Percentiles rank a stretch among this genome's conserved stretches.
Conservation (phyloP, 2,113 vertebrate species). For the Dipodomys merriami region DNA sequence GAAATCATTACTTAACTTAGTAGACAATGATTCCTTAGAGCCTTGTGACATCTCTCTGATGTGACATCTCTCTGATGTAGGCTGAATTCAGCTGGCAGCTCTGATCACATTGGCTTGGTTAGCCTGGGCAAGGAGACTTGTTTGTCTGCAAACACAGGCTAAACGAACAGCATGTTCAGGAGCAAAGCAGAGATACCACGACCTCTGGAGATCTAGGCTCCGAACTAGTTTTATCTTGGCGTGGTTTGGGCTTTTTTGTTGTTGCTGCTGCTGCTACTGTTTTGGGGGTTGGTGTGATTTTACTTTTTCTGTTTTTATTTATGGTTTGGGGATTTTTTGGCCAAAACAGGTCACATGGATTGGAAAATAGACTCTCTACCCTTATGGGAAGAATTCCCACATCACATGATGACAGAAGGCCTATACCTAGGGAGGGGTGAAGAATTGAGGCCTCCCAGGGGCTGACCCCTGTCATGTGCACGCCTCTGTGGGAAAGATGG, state of each 20-base stretch:
- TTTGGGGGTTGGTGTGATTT: too few relatives aligned
- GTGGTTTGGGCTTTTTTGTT: background rate
- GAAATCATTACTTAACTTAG: background rate
- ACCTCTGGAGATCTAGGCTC: background rate
- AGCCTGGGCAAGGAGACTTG: background rate
- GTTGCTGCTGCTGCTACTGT: background rate
- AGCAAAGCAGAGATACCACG: background rate
- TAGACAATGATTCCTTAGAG: background rate
- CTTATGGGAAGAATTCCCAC: background rate
- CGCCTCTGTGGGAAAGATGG: background rate
- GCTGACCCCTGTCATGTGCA: fast-evolving
- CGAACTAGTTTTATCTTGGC: background rate
- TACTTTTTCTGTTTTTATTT: too few relatives aligned
- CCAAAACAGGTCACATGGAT: too few relatives aligned
- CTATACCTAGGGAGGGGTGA: background rate
- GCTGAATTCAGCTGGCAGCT: background rate
- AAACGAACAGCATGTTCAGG: too few relatives aligned
- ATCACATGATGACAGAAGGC: background rate
- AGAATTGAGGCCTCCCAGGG: background rate
- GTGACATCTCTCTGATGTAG: background rate
- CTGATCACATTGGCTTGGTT: background rate
- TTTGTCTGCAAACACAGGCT: background rate
- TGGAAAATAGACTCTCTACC: background rate
- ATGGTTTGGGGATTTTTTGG: background rate
- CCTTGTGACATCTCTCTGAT: background rate